phyloP scores from a whole-genome alignment of 2,797 vertebrate genomes.

The Phalloptychus januarius region DNA sequence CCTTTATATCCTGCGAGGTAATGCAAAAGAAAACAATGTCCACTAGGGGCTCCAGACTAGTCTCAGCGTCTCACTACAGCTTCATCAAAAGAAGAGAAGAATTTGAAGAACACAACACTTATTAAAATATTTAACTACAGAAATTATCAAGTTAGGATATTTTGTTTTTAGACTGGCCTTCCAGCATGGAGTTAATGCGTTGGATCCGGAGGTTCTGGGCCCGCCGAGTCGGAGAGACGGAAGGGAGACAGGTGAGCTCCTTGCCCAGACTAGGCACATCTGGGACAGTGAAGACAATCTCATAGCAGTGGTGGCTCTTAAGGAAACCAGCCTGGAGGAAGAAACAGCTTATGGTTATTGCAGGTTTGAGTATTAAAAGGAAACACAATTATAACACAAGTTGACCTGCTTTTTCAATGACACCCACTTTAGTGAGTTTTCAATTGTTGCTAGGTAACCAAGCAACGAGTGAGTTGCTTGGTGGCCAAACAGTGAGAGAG shows the following conservation, averaged over 20 bases:
- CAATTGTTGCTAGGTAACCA: too few species aligned
- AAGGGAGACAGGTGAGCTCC: conserved; percentile 77
- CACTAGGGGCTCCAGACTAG: too few species aligned
- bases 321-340: conserved; percentile 86
- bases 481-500: too few species aligned
- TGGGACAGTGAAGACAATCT: conserved; percentile 86
- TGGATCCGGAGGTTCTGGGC: conserved; percentile 77
- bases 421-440: not conserved
- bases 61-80: not conserved
- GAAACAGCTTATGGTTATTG: not conserved
- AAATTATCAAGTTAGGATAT: not conserved
- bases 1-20: too few species aligned
- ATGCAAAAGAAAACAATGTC: too few species aligned
- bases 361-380: not conserved
- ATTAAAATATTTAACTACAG: not conserved
- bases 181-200: conserved; percentile 73
- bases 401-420: not conserved
- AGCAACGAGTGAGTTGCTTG: too few species aligned
- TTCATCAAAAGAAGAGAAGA: not conserved
- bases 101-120: not conserved
- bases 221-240: conserved; percentile 68
- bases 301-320: conserved; percentile 89
- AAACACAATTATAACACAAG: not conserved
- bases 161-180: conserved; percentile 72
- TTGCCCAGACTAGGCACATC: conserved; percentile 77